These are phyloP conservation scores for Sorex araneus DNA, from an alignment of 2,113 vertebrate genomes.

Conservation along the genomic window DNA sequence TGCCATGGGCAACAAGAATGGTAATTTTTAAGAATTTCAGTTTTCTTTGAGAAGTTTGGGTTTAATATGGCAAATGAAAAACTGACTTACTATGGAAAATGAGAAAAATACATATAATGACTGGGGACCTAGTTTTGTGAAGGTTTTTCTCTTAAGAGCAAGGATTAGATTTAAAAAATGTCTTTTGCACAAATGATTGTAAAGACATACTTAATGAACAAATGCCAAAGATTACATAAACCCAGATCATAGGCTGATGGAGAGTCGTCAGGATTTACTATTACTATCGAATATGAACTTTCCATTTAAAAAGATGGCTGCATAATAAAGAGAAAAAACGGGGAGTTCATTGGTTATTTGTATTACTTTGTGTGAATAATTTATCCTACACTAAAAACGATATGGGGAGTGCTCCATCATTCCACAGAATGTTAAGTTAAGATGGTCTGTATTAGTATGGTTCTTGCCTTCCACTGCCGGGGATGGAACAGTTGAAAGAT, in stretches of 20 bases:
- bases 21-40: neutral
- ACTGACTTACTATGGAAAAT: slow-evolving; percentile 2
- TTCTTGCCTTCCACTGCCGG: neutral
- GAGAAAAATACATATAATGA: neutral
- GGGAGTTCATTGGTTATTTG: neutral
- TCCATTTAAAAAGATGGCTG: slow-evolving; percentile 29
- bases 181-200: slow-evolving; percentile 55
- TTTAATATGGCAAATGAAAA: slow-evolving; percentile 13
- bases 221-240: slow-evolving; percentile 67
- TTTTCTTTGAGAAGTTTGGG: neutral
- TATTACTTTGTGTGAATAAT: slow-evolving; percentile 31
- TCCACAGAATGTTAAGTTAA: slow-evolving; percentile 71
- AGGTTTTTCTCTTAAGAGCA: slow-evolving; percentile 66
- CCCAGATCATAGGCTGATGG: slow-evolving; percentile 39
- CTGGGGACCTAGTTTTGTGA: slow-evolving; percentile 51
- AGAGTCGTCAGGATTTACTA: slow-evolving; percentile 37
- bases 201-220: slow-evolving; percentile 74
- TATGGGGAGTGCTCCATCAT: slow-evolving; percentile 53
- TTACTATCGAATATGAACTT: slow-evolving; percentile 44
- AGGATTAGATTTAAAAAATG: slow-evolving; percentile 60
- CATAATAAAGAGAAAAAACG: neutral
- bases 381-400: slow-evolving; percentile 59
- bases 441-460: slow-evolving; percentile 34
- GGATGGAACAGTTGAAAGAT: slow-evolving; percentile 12
- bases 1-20: neutral